Conservation (phyloP, 1,140 invertebrate genomes). For the Steinernema khuongi region DNA sequence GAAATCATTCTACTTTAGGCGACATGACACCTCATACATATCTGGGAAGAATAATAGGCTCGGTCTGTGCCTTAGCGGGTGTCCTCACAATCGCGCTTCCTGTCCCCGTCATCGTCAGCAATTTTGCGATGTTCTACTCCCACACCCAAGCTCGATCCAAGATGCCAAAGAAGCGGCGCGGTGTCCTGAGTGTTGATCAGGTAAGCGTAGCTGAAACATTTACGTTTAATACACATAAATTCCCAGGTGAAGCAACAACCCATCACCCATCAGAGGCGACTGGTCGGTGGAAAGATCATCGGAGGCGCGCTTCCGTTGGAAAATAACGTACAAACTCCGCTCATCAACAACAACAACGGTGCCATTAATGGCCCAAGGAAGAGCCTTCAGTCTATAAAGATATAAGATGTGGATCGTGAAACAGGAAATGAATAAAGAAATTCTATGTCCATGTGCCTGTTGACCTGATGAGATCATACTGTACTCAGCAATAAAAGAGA, state of each 20-base stretch:
- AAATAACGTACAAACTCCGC: neutral
- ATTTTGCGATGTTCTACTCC: slow-evolving; percentile 99
- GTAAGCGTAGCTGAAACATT: slow-evolving; percentile 19
- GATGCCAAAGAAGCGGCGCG: slow-evolving; percentile 57
- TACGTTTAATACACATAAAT: neutral
- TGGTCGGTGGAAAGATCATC: slow-evolving; percentile 23
- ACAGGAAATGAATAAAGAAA: slow-evolving; percentile 8
- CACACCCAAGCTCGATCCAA: slow-evolving; percentile 75
- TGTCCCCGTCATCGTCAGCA: slow-evolving; percentile 95
- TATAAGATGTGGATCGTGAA: slow-evolving; percentile 21
- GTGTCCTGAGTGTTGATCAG: slow-evolving; percentile 54
- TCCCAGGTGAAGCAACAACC: slow-evolving; percentile 37
- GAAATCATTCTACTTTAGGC: too few relatives aligned
- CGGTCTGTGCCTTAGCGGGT: slow-evolving; percentile 80
- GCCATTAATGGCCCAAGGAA: slow-evolving; percentile 30
- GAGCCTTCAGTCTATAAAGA: slow-evolving; percentile 17
- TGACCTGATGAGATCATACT: neutral
- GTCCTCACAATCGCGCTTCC: slow-evolving; percentile 84
- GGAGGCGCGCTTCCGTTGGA: slow-evolving; percentile 18
- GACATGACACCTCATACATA: slow-evolving; percentile 71
- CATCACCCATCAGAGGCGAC: slow-evolving; percentile 28
- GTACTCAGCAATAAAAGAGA: neutral
- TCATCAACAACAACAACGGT: slow-evolving; percentile 21
- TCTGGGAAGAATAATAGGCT: slow-evolving; percentile 75
- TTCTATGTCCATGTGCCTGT: neutral